Evolutionary conservation across 1,140 invertebrate genomes (phyloP), one percentile per base, ranked within the genome.

Genomic region (Trichoplusia ni): DNA sequence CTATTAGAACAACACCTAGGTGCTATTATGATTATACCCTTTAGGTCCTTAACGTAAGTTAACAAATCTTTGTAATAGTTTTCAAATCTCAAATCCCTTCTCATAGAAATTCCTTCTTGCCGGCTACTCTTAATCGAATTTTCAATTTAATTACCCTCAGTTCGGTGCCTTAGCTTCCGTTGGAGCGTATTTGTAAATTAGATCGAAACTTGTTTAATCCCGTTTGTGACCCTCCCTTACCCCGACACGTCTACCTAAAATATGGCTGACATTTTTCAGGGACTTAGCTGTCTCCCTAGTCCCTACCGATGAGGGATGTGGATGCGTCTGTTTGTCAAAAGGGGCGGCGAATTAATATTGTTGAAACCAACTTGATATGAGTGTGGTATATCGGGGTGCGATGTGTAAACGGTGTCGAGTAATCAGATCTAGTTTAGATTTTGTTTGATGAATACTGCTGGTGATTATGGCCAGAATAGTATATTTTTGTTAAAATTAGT

Each of bases 181-280:
- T n/a, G n/a, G 19, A 21, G 18, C 27, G 21, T 35, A 33, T 73
- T 75, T 73, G 62, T 67, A 73, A 80, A 76, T 73, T 42, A 72
- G 71, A 73, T 76, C 64, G 49, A 46, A 70, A 74, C 53, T 71
- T 69, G 67, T 77, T 71, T 73, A 80, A 77, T 77, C 64, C 69
- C 47, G 69, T 72, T 63, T 63, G 47, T 47, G 46, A 44, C 54
- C 73, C 68, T 65, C 35, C 31, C 46, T 49, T 9, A 59, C 46
- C 9, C 14, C 25, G 38, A 46, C 33, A 54, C 33, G 69, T 64
- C 40, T 35, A 56, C 14, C 54, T 81, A 65, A 82, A 76, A 78
- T 79, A 78, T 82, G 67, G 61, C 49, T 63, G 67, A 71, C 73
- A 82, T 82, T 79, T 82, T 78, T 79, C 77, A 81, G 69, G 69